Conservation (phyloP, 1,140 invertebrate species). For the Drosophila setifemur region DNA sequence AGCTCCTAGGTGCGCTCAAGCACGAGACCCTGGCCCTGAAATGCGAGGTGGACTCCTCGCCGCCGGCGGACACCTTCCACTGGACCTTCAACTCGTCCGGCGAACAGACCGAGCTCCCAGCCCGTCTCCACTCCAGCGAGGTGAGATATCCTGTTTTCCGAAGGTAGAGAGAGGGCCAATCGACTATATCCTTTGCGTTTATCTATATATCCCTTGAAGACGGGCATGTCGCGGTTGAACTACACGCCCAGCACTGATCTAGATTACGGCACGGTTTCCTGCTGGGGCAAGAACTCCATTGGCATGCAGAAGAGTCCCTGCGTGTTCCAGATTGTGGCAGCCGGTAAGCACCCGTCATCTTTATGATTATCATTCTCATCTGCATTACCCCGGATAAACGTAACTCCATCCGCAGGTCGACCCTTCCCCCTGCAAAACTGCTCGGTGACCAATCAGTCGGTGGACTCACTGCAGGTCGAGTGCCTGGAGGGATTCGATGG, state of each 20-base stretch:
- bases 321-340: slow-evolving; percentile 90
- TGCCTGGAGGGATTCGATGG: slow-evolving; percentile 93
- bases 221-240: slow-evolving; percentile 88
- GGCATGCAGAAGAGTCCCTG: slow-evolving; percentile 93
- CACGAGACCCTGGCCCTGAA: slow-evolving; percentile 91
- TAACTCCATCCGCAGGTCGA: slow-evolving; percentile 84
- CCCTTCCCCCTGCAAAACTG: slow-evolving; percentile 94
- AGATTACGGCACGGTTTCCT: slow-evolving; percentile 94
- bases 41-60: slow-evolving; percentile 94
- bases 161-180: no score
- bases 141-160: slow-evolving; percentile 59
- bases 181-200: slow-evolving; percentile 6
- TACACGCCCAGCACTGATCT: slow-evolving; percentile 93
- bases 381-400: neutral
- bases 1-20: slow-evolving; percentile 91
- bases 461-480: slow-evolving; percentile 90
- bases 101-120: slow-evolving; percentile 89
- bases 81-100: slow-evolving; percentile 95
- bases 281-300: slow-evolving; percentile 91
- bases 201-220: slow-evolving; percentile 42
- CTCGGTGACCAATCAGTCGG: slow-evolving; percentile 93
- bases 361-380: neutral
- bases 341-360: slow-evolving; percentile 83
- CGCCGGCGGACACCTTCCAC: slow-evolving; percentile 90
- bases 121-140: slow-evolving; percentile 86